Base-by-base conservation (phyloP, 2,797 vertebrate species). In the Alauda arvensis region DNA sequence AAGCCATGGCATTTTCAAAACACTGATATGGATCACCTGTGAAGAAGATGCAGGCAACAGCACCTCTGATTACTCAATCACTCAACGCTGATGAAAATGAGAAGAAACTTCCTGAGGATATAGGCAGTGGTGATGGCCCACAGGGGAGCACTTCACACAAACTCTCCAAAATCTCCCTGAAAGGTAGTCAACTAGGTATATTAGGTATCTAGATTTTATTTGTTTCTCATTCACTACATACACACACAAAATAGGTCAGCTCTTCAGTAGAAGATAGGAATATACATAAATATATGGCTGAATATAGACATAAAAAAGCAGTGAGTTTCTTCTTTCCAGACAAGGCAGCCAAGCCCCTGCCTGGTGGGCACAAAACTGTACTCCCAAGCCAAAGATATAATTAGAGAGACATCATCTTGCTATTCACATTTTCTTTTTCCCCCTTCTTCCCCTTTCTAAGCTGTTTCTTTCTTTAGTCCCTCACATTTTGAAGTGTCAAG, bases 231-330 rank as follows among this genome's bases (percentile, higher is more conserved):
- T 56, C 75, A 48, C 10, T 20, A 52, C 3, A 9, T 21, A 40
- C 17, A 24, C 9, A 48, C 20, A 67, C 3, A 59, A 70, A 46
- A 13, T 0, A 39, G 5, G 13, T n/a, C 62, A 66, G 10, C 8
- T 43, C 34, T 74, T 82, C 75, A 84, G 51, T 12, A 79, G 46
- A 85, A 65, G 10, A 60, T 2, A 67, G 18, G 6, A 77, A 77
- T 0, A 1, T 18, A 77, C 0, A 1, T 5, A 89, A 83, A 70
- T 25, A 63, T 2, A 55, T 2, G 6, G 8, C 17, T 79, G 37
- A 66, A 74, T 19, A 33, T 2, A 70, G 17, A 43, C 11, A 3
- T 59, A 18, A 72, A 68, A 51, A 20, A 0, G 2, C 5, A 33
- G 7, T 17, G 24, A 56, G 16, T 8, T 79, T 17, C 34, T 75